Evolutionary conservation across 2,113 vertebrate genomes (phyloP).

Genomic region (Theristicus caerulescens): DNA sequence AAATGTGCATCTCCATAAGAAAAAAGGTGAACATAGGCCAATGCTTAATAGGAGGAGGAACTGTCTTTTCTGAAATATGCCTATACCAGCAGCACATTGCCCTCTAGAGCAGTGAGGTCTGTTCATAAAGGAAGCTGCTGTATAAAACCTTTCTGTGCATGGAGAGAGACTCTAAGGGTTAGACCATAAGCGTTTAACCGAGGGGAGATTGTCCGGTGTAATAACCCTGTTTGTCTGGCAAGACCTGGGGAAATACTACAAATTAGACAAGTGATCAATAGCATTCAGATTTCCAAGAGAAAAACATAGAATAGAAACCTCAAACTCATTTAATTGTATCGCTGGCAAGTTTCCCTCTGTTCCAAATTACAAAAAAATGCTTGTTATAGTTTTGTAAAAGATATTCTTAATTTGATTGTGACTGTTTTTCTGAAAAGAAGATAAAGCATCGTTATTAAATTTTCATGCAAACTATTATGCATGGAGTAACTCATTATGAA

Average conservation of each 20-base stretch:
- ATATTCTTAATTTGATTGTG: not conserved
- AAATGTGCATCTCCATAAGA: not conserved
- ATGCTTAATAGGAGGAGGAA: not conserved
- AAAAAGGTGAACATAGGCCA: not conserved
- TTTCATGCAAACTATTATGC: not conserved
- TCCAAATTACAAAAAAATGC: not conserved
- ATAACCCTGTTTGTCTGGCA: slow-evolving; percentile 9
- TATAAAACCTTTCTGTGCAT: not conserved
- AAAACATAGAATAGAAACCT: not conserved
- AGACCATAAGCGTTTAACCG: not conserved
- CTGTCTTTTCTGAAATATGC: not conserved
- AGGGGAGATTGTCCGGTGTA: not conserved
- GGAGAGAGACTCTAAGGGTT: not conserved
- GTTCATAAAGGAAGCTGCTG: not conserved
- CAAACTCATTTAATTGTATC: slow-evolving; percentile 4
- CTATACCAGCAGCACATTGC: not conserved
- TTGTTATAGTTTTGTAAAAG: not conserved
- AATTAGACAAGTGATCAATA: slow-evolving; percentile 57
- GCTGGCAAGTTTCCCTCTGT: slow-evolving; percentile 10
- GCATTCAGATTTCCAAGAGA: slow-evolving; percentile 16
- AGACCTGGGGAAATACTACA: slow-evolving; percentile 24
- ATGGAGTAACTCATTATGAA: slow-evolving; percentile 22
- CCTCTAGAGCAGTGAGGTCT: not conserved
- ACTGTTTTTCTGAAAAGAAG: slow-evolving; percentile 20
- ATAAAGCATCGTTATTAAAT: not conserved